These are phyloP conservation scores for Panzeria rudis DNA, from an alignment of 2,888 invertebrate genomes.

Conservation along the genomic window DNA sequence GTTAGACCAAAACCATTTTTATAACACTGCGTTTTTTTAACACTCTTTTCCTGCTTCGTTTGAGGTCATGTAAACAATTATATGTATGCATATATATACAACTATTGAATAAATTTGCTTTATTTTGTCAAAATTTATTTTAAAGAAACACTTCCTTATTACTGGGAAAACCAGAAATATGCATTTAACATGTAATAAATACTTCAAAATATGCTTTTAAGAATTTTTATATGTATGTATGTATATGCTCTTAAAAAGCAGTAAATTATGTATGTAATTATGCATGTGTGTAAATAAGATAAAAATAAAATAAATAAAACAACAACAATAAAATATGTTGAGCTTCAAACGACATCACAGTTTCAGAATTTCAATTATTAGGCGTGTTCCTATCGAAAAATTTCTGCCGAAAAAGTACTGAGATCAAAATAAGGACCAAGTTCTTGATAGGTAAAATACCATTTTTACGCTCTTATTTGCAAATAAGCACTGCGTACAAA, in stretches of 20 bases:
- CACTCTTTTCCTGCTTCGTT: neutral
- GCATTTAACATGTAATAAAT: neutral
- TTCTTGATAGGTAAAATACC: too few species aligned
- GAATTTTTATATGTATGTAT: too few species aligned
- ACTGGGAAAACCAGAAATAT: neutral
- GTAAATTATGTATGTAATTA: neutral
- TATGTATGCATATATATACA: neutral
- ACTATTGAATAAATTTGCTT: neutral
- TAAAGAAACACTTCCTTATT: neutral
- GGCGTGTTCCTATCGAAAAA: too few species aligned
- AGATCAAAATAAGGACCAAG: too few species aligned
- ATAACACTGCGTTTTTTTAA: too few species aligned
- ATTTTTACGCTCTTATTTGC: too few species aligned
- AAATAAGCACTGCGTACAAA: too few species aligned
- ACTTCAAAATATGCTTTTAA: neutral
- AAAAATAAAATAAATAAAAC: neutral
- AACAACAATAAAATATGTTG: neutral
- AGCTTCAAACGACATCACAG: too few species aligned
- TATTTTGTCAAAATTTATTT: neutral
- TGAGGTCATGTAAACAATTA: neutral
- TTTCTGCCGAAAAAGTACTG: too few species aligned
- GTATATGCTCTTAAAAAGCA: too few species aligned
- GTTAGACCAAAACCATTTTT: too few species aligned
- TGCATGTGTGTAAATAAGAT: neutral
- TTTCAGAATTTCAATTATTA: conserved; percentile 86